Conservation (phyloP, 1,140 invertebrate genomes). For the Pogonomyrmex californicus region DNA sequence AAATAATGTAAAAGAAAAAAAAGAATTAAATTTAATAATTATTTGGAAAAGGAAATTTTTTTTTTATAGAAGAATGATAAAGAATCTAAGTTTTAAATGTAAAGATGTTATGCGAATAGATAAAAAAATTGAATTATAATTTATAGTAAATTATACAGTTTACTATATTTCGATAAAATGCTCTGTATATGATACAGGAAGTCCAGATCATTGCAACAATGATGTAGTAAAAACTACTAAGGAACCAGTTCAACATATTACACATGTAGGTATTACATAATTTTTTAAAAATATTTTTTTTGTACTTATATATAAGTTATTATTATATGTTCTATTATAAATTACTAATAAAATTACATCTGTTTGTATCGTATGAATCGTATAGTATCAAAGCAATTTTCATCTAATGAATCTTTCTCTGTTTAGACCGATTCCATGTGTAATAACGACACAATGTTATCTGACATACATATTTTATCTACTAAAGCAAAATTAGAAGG, state of each 20-base stretch:
- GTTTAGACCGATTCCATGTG: conserved; percentile 77
- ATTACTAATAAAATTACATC: not conserved
- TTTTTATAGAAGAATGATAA: not conserved
- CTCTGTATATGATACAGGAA: conserved; percentile 67
- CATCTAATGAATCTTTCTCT: conserved; percentile 11
- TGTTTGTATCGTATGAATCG: not conserved
- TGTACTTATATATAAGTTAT: not conserved
- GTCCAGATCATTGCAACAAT: conserved; percentile 72
- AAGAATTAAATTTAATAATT: not conserved
- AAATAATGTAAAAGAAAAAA: not conserved
- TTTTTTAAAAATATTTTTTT: conserved; percentile 29
- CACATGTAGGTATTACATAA: conserved; percentile 71
- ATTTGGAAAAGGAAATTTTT: not conserved
- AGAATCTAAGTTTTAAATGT: not conserved
- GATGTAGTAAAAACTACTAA: conserved; percentile 70
- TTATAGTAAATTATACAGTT: not conserved
- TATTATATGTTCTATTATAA: not conserved
- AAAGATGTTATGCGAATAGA: not conserved
- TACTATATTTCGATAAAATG: not conserved
- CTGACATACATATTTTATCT: conserved; percentile 65
- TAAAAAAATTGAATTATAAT: not conserved
- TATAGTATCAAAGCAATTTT: not conserved
- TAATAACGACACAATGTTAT: conserved; percentile 68
- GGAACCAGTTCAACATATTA: conserved; percentile 72
- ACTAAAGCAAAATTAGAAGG: conserved; percentile 74